phyloP scores from a whole-genome alignment of 1,140 invertebrate species.

The Laupala kohalensis region DNA sequence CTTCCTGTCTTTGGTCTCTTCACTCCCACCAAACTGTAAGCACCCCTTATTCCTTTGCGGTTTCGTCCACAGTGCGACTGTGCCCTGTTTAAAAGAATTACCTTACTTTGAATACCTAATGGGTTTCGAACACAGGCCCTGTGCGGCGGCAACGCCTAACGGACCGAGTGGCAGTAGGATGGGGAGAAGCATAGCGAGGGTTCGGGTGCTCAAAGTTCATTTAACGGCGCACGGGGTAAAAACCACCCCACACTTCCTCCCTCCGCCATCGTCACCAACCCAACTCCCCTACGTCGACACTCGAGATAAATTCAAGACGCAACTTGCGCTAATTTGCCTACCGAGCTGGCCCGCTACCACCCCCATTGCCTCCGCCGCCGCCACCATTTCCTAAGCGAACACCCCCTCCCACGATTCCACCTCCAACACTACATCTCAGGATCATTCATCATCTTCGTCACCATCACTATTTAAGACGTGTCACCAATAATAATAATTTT shows the following conservation, averaged over 20 bases:
- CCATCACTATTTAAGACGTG: too few species aligned
- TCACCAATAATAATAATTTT: too few species aligned
- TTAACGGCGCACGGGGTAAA: neutral
- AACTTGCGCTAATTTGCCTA: neutral
- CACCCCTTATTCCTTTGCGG: neutral
- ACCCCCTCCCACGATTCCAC: too few species aligned
- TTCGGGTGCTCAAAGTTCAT: neutral
- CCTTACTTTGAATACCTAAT: neutral
- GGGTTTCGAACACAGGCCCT: neutral
- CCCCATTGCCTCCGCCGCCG: too few species aligned
- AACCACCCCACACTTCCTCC: neutral
- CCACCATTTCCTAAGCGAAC: too few species aligned
- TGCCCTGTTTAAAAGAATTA: neutral
- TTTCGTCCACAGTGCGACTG: neutral
- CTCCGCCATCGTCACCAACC: neutral
- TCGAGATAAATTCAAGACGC: neutral
- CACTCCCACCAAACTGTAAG: too few species aligned
- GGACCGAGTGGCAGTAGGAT: too few species aligned
- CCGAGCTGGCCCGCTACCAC: too few species aligned
- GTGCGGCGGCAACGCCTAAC: neutral
- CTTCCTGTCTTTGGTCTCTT: too few species aligned
- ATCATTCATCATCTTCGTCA: too few species aligned
- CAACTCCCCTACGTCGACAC: neutral
- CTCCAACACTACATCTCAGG: too few species aligned
- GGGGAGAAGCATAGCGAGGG: too few species aligned